These are phyloP conservation scores for Aethes cnicana DNA, from an alignment of 2,888 invertebrate genomes.

Conservation along the genomic window DNA sequence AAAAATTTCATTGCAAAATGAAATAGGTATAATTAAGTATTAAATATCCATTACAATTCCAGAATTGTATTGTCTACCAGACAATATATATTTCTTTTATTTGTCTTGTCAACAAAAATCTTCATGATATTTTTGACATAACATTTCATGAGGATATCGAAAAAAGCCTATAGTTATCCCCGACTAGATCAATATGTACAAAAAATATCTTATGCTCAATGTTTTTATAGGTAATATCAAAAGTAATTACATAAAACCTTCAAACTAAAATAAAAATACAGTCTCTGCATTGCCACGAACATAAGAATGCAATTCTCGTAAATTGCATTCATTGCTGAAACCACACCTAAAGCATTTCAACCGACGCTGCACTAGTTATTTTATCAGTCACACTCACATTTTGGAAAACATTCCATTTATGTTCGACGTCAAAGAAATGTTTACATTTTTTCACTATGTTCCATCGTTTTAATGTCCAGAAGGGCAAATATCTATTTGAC, in stretches of 20 bases:
- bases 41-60: too few relatives aligned
- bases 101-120: too few relatives aligned
- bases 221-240: constrained; percentile 6
- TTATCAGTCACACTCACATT: too few relatives aligned
- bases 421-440: too few relatives aligned
- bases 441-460: too few relatives aligned
- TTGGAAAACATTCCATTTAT: too few relatives aligned
- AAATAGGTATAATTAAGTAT: too few relatives aligned
- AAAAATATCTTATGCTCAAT: background rate
- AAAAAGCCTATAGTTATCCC: background rate
- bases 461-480: too few relatives aligned
- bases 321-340: background rate
- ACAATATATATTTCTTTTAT: too few relatives aligned
- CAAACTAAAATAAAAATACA: constrained; percentile 35
- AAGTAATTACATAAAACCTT: constrained; percentile 39
- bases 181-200: background rate
- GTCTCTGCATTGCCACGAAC: constrained; percentile 49
- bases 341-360: constrained; percentile 5
- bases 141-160: background rate
- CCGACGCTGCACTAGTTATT: background rate
- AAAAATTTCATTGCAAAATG: constrained; percentile 33
- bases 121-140: background rate
- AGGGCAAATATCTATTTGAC: too few relatives aligned
- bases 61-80: too few relatives aligned
- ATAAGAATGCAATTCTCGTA: constrained; percentile 33